Percentiles rank a stretch among this genome's conserved stretches.
These are phyloP conservation scores for Carabus problematicus DNA, from an alignment of 2,888 invertebrate species.

Conservation along the genomic window DNA sequence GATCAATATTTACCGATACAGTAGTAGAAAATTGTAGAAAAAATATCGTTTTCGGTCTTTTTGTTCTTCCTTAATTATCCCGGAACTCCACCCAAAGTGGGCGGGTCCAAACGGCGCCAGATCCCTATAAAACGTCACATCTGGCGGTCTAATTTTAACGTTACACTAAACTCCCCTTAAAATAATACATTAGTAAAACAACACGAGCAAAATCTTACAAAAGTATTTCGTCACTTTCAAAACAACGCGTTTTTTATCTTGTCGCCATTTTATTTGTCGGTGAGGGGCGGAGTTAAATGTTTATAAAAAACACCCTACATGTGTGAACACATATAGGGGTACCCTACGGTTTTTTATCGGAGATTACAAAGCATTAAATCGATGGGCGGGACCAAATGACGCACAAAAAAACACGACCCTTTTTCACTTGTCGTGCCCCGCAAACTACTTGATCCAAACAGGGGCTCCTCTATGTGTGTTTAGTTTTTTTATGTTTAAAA, in stretches of 20 bases:
- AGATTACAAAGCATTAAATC: slow-evolving; percentile 32
- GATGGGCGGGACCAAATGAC: slow-evolving; percentile 24
- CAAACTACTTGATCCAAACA: neutral
- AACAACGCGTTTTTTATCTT: slow-evolving; percentile 12
- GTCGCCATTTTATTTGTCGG: slow-evolving; percentile 48
- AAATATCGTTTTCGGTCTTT: slow-evolving; percentile 29
- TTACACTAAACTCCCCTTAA: neutral
- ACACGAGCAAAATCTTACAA: neutral
- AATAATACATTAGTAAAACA: slow-evolving; percentile 3
- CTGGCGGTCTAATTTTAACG: slow-evolving; percentile 34
- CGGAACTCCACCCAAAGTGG: slow-evolving; percentile 38
- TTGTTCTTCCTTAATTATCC: slow-evolving; percentile 38
- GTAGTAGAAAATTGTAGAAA: slow-evolving; percentile 2
- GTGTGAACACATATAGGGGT: slow-evolving; percentile 6
- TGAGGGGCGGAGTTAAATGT: slow-evolving; percentile 49
- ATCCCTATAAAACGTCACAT: slow-evolving; percentile 36
- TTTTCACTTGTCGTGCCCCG: slow-evolving; percentile 5
- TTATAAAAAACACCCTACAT: slow-evolving; percentile 49
- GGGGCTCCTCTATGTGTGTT: slow-evolving; percentile 10
- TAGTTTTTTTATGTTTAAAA: slow-evolving; percentile 13
- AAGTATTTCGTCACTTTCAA: neutral
- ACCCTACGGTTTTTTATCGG: slow-evolving; percentile 39
- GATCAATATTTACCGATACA: neutral
- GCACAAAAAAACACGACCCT: slow-evolving; percentile 29
- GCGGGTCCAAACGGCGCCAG: slow-evolving; percentile 34